Percentiles rank a stretch among this genome's conserved stretches.
These are phyloP conservation scores for Drosophila kurseongensis DNA, from an alignment of 1,140 invertebrate species.

Conservation along the genomic window DNA sequence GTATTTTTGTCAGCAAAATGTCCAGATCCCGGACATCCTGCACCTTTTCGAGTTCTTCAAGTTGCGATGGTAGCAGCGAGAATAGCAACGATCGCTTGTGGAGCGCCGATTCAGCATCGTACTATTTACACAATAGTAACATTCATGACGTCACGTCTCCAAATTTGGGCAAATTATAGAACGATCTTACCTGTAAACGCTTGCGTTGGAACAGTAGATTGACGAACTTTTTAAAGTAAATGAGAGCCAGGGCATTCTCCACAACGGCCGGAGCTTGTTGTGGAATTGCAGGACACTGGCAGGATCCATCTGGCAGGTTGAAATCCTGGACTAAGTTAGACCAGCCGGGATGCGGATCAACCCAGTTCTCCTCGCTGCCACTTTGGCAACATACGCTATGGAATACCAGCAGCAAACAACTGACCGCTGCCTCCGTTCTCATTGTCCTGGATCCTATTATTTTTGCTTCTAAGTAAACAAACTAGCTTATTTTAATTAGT, in stretches of 20 bases:
- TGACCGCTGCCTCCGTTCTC: slow-evolving; percentile 37
- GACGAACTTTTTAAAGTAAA: slow-evolving; percentile 73
- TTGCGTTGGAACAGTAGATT: slow-evolving; percentile 62
- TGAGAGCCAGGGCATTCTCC: slow-evolving; percentile 59
- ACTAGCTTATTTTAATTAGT: slow-evolving; percentile 3
- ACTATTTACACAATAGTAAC: slow-evolving; percentile 43
- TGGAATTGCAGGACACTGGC: slow-evolving; percentile 19
- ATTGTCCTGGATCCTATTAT: slow-evolving; percentile 12
- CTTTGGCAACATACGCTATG: slow-evolving; percentile 53
- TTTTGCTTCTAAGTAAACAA: neutral
- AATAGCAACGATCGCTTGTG: slow-evolving; percentile 64
- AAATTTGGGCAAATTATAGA: neutral
- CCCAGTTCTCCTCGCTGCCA: slow-evolving; percentile 51
- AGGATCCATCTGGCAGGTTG: slow-evolving; percentile 4
- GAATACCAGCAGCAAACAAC: slow-evolving; percentile 51
- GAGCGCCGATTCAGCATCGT: slow-evolving; percentile 26
- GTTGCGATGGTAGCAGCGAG: slow-evolving; percentile 47
- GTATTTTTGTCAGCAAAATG: slow-evolving; percentile 57
- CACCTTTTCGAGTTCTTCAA: slow-evolving; percentile 55
- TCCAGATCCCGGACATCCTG: slow-evolving; percentile 71
- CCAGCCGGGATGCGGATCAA: slow-evolving; percentile 64
- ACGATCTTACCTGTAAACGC: slow-evolving; percentile 51
- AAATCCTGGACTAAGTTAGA: slow-evolving; percentile 32
- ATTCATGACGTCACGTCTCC: slow-evolving; percentile 60
- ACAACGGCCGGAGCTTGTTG: slow-evolving; percentile 24